These are phyloP conservation scores for Paracentrotus lividus DNA, from an alignment of 53 echinoderm and acorn worm species.

Conservation along the genomic window DNA sequence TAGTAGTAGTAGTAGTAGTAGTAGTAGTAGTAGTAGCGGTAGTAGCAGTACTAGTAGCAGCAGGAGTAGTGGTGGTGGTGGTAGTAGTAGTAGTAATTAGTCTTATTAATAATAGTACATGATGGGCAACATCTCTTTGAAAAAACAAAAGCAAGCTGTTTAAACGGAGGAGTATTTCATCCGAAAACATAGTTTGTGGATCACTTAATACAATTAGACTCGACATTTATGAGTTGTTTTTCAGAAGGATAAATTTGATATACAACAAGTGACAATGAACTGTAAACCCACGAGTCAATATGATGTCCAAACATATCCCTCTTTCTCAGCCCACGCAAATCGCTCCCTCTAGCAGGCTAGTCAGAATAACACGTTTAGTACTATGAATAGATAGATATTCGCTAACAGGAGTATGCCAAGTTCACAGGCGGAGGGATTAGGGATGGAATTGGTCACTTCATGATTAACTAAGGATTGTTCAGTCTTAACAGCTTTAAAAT, in stretches of 20 bases:
- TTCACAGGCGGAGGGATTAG: not conserved
- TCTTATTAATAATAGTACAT: too few species aligned
- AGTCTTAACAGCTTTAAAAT: too few species aligned
- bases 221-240: not conserved
- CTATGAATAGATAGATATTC: not conserved
- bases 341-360: not conserved
- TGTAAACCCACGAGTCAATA: not conserved
- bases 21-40: too few species aligned
- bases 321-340: not conserved
- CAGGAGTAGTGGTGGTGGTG: too few species aligned
- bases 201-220: not conserved
- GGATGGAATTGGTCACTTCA: not conserved
- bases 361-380: not conserved
- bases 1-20: too few species aligned
- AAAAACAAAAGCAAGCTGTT: not conserved
- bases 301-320: not conserved
- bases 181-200: not conserved
- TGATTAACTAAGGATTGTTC: too few species aligned
- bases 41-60: too few species aligned
- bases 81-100: too few species aligned
- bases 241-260: not conserved
- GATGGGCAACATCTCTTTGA: not conserved
- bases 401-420: not conserved
- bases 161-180: not conserved
- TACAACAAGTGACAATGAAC: not conserved